These are phyloP conservation scores for Otus sunia DNA, from an alignment of 2,113 vertebrate genomes.

Conservation along the genomic window DNA sequence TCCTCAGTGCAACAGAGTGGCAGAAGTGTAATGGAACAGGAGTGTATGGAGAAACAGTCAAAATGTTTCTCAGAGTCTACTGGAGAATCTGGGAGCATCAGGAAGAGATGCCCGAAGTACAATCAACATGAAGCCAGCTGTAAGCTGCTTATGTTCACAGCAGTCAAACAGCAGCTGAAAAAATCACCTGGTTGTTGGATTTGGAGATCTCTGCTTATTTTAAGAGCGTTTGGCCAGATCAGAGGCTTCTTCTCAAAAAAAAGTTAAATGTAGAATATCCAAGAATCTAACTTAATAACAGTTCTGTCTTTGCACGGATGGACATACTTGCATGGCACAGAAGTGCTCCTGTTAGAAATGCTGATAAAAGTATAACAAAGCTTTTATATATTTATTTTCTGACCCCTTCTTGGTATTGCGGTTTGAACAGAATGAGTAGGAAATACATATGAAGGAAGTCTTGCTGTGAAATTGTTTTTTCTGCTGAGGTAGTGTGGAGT, in stretches of 20 bases:
- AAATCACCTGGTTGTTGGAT: constrained; percentile 16
- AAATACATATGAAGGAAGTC: neutral
- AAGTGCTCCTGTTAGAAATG: neutral
- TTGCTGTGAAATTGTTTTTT: neutral
- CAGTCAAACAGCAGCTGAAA: neutral
- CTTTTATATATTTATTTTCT: neutral
- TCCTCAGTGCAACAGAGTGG: neutral
- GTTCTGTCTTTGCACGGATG: neutral
- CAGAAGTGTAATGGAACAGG: fast-evolving
- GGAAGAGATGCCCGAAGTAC: neutral
- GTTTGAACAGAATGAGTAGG: neutral
- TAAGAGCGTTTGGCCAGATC: neutral
- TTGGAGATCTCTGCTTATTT: neutral
- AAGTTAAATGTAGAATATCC: neutral
- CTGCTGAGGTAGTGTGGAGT: neutral
- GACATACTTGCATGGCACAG: fast-evolving
- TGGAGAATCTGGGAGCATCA: neutral
- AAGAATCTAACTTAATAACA: neutral
- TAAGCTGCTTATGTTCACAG: neutral
- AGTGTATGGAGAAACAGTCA: neutral
- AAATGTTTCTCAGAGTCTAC: neutral
- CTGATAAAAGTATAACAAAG: neutral
- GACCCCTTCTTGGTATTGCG: neutral
- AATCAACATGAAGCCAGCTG: neutral
- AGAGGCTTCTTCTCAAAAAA: neutral